These are phyloP conservation scores for Polyploca ridens DNA, from an alignment of 2,888 invertebrate genomes.

Conservation along the genomic window DNA sequence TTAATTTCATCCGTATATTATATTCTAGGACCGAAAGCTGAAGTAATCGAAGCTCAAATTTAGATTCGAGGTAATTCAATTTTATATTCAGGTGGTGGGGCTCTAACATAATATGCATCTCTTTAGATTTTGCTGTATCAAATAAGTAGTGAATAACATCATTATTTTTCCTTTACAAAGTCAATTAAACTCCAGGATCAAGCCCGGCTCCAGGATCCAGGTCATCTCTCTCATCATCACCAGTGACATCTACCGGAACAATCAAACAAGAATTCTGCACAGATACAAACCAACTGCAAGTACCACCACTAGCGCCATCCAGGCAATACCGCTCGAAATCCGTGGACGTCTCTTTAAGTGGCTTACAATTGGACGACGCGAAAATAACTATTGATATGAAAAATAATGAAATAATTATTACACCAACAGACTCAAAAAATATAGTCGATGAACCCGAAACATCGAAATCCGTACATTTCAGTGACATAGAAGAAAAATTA, in stretches of 20 bases:
- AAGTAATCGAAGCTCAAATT: constrained; percentile 54
- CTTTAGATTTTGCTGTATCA: constrained; percentile 15
- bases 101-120: constrained; percentile 5
- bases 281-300: constrained; percentile 68
- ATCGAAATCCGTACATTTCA: constrained; percentile 51
- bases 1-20: background rate
- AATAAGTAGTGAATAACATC: constrained; percentile 19
- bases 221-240: constrained; percentile 73
- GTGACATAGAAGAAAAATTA: constrained; percentile 65
- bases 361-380: constrained; percentile 67
- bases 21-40: constrained; percentile 61
- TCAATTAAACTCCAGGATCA: constrained; percentile 33
- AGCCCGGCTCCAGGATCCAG: constrained; percentile 66
- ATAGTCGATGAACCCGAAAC: constrained; percentile 43
- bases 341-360: constrained; percentile 78
- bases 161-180: constrained; percentile 44
- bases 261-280: constrained; percentile 58
- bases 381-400: constrained; percentile 73
- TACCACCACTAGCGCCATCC: constrained; percentile 67
- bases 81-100: constrained; percentile 40
- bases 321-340: constrained; percentile 83
- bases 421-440: constrained; percentile 68
- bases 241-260: constrained; percentile 62
- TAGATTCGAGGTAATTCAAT: constrained; percentile 59
- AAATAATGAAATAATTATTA: constrained; percentile 74